Conservation (phyloP, 1,140 invertebrate genomes). For the Drosophila virilis region DNA sequence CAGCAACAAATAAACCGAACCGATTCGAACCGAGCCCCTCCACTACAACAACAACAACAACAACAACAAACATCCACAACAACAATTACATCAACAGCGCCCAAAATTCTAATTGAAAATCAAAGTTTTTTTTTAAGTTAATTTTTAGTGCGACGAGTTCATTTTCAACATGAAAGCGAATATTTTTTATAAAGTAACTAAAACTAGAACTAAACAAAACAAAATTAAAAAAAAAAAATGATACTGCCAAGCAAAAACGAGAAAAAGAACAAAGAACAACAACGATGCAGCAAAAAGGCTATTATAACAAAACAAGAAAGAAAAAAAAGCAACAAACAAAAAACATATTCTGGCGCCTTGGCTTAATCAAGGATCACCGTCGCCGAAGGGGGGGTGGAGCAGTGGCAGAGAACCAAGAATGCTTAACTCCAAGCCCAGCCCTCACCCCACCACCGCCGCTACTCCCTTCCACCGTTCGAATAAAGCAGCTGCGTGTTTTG, state of each 20-base stretch:
- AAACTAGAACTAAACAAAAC: constrained; percentile 29
- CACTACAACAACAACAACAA: constrained; percentile 20
- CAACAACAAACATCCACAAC: constrained; percentile 31
- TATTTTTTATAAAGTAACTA: constrained; percentile 40
- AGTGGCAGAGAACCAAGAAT: neutral
- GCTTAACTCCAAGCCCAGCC: neutral
- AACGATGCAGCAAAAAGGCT: constrained; percentile 72
- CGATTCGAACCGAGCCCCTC: constrained; percentile 28
- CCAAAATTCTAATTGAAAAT: constrained; percentile 56
- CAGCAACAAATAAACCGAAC: constrained; percentile 37
- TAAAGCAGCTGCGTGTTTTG: constrained; percentile 26
- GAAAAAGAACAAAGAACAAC: constrained; percentile 34
- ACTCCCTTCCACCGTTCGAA: neutral
- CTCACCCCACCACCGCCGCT: too few species aligned
- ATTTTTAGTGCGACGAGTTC: constrained; percentile 49
- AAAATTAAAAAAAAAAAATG: constrained; percentile 1
- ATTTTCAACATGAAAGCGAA: constrained; percentile 34
- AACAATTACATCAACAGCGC: constrained; percentile 13
- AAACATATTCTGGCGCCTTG: constrained; percentile 11
- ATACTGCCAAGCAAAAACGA: constrained; percentile 45
- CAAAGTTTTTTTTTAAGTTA: constrained; percentile 45
- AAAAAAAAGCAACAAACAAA: constrained; percentile 18
- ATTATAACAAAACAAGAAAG: constrained; percentile 42
- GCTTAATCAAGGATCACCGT: neutral
- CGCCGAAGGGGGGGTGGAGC: neutral